Evolutionary conservation across 2,113 vertebrate species (phyloP).

Genomic region (Zapus hudsonius): DNA sequence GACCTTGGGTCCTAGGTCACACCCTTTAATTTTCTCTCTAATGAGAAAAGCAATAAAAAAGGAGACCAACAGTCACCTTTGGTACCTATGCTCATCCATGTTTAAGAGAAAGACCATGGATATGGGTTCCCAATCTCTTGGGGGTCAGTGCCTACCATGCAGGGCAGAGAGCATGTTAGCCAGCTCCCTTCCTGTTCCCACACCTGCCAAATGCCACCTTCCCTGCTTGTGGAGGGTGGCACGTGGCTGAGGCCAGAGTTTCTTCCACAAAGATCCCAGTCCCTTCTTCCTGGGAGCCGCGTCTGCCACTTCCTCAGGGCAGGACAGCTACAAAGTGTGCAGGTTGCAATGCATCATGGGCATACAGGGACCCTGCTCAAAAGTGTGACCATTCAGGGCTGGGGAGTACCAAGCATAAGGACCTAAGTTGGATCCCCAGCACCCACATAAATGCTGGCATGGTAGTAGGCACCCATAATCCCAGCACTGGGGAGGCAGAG

Average conservation of each 20-base stretch:
- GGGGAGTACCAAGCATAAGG: too few species aligned
- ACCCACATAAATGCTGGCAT: too few species aligned
- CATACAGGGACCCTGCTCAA: too few species aligned
- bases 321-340: not conserved
- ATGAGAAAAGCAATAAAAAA: slow-evolving; percentile 53
- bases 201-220: not conserved
- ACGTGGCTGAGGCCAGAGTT: not conserved
- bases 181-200: not conserved
- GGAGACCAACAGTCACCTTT: not conserved
- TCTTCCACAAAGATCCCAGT: not conserved
- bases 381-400: too few species aligned
- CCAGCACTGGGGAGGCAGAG: too few species aligned
- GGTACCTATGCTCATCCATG: not conserved
- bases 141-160: not conserved
- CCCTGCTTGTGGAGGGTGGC: not conserved
- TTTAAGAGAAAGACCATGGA: not conserved
- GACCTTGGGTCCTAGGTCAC: not conserved
- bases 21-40: not conserved
- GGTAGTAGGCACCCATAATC: too few species aligned
- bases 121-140: not conserved
- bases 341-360: too few species aligned
- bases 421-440: too few species aligned
- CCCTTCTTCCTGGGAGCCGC: not conserved
- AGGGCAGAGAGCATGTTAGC: not conserved
- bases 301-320: not conserved